Evolutionary conservation across 2,888 invertebrate genomes (phyloP), one percentile per base, ranked within the genome.

Genomic region (Eurytoma californica): DNA sequence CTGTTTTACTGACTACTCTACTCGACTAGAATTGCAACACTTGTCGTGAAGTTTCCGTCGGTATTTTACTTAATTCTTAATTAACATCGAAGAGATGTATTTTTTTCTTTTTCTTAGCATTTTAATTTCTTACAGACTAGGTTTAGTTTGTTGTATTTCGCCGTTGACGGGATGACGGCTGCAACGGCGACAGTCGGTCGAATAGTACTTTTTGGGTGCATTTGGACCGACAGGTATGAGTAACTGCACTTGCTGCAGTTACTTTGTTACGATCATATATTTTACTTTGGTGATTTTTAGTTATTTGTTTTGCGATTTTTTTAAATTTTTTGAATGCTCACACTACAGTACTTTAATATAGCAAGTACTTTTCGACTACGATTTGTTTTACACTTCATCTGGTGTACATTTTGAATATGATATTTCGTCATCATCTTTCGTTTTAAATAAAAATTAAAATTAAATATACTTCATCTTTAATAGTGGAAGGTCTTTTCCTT

Each of bases 301-400:
- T 73, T 14, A 20, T 65, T 24, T 24, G 28, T 76, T 81, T 81
- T 77, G 0, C 73, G n/a, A 77, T 81, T 81, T 81, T 80, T 81
- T 81, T 79, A 63, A 18, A 61, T 77, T 81, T 81, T 81, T 80
- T 66, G 47, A 74, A 77, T 81, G 81, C 81, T 79, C 58, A 70
- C 77, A 77, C 79, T 79, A 79, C 61, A 61, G 79, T 81, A 81
- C 81, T 79, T 28, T 79, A 39, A 67, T 81, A 81, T 79, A 79
- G 72, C 58, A 39, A 79, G 79, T 79, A 79, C 81, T 72, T 79
- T 79, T 72, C 30, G 79, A 81, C 81, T 81, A 81, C 81, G 77
- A 47, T 51, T 68, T 68, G 24, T 72, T 76, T 60, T 63, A 67
- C 67, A 9, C 39, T 39, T 39, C 39, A 39, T 39, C 39, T 39